phyloP scores from a whole-genome alignment of 1,140 invertebrate genomes.

The Phymorhynchus buccinoides region DNA sequence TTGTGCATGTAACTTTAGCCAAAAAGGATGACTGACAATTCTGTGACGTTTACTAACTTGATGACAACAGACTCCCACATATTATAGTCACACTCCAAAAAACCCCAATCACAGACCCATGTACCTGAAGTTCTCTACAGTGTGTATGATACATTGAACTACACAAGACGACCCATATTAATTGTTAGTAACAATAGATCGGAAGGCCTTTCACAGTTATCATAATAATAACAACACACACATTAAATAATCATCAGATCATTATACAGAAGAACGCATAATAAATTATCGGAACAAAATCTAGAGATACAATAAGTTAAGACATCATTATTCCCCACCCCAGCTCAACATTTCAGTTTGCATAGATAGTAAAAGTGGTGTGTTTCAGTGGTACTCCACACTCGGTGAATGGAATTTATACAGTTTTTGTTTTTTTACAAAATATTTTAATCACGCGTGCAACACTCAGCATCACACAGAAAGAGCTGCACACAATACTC shows the following conservation, averaged over 20 bases:
- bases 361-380: conserved; percentile 4
- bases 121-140: too few relatives aligned
- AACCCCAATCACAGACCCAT: too few relatives aligned
- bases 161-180: too few relatives aligned
- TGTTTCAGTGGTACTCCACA: not conserved
- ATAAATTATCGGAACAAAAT: not conserved
- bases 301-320: not conserved
- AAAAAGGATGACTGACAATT: too few relatives aligned
- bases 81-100: too few relatives aligned
- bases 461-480: not conserved
- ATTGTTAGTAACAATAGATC: not conserved
- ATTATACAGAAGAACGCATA: not conserved
- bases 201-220: not conserved
- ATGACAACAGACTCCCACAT: too few relatives aligned
- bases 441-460: too few relatives aligned
- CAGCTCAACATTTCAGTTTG: not conserved
- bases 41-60: too few relatives aligned
- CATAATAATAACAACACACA: not conserved
- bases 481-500: not conserved
- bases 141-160: too few relatives aligned
- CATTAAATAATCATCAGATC: not conserved
- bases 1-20: too few relatives aligned
- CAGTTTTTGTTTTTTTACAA: too few relatives aligned
- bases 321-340: not conserved
- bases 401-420: not conserved